Evolutionary conservation across 2,888 invertebrate species (phyloP), one percentile per base, ranked within the genome.

Genomic region (Proisotoma minuta): DNA sequence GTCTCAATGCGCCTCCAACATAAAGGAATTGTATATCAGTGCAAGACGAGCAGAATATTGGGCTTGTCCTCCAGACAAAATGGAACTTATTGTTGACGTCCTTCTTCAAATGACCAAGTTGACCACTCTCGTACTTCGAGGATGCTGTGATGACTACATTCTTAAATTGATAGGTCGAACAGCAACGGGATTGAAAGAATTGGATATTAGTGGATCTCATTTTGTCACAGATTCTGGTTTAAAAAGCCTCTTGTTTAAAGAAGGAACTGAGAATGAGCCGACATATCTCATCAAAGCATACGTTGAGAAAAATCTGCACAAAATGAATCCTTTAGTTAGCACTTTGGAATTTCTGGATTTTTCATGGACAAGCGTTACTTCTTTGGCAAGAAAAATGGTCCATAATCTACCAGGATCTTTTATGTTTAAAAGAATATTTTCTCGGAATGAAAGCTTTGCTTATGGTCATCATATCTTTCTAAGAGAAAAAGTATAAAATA

Each of bases 391-490:
- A 22, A 70, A 65, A 59, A 65, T 70, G 52, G 52, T 68, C 0
- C 20, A 20, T n/a, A 15, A 62, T 2, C 26, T 70, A 10, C 66
- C 70, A 12, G 67, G 68, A 40, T 53, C 63, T 18, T 70, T 62
- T 26, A 49, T 62, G 18, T 70, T 64, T 48, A 68, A 66, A 23
- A 27, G 70, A 29, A 49, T 64, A 27, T 60, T 57, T 27, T 22
- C 62, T 10, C 34, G 39, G 29, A 49, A 8, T 8, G 67, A 63
- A 23, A 40, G 64, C 23, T 63, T 64, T 29, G 50, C 59, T 22
- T 59, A 60, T 59, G 70, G 68, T 15, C 70, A 70, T 54, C 64
- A 66, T 23, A 64, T 70, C 52, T 70, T 70, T 34, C 63, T 70
- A 10, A 39, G 62, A 47, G 52, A 62, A 39, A 23, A 27, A 51